phyloP scores from a whole-genome alignment of 2,888 invertebrate species.

The Spisula solida region DNA sequence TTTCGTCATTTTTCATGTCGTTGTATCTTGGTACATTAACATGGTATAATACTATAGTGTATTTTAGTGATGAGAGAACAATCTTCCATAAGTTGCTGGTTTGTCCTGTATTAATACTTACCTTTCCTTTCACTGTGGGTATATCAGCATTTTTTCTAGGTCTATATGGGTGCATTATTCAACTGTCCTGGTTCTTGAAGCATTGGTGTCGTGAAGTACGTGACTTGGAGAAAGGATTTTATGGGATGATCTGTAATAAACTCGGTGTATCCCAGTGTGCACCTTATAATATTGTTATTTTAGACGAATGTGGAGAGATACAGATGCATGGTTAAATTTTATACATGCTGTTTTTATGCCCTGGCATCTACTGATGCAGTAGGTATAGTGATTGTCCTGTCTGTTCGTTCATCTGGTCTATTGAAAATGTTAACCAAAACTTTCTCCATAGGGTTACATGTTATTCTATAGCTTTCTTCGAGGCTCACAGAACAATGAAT shows the following conservation, averaged over 20 bases:
- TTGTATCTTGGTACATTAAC: conserved; percentile 93
- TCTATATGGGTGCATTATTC: conserved; percentile 91
- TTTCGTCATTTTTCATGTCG: conserved; percentile 91
- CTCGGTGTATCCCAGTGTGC: conserved; percentile 92
- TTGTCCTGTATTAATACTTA: conserved; percentile 91
- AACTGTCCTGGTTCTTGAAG: conserved; percentile 91
- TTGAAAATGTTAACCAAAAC: no score
- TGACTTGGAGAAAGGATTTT: conserved; percentile 93
- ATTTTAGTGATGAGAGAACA: conserved; percentile 91
- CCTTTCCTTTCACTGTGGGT: conserved; percentile 92
- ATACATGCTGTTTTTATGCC: neutral
- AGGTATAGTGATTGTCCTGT: no score
- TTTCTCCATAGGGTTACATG: no score
- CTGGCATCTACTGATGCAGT: no score
- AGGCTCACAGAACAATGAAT: no score
- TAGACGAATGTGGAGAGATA: conserved; percentile 76
- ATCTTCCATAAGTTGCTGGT: conserved; percentile 90
- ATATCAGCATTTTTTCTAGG: conserved; percentile 91
- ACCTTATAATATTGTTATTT: conserved; percentile 92
- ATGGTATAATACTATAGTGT: conserved; percentile 93
- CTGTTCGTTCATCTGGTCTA: no score
- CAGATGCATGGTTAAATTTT: conserved; percentile 44
- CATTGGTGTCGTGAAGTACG: conserved; percentile 92
- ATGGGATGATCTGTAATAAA: conserved; percentile 92
- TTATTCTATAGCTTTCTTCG: no score